Evolutionary conservation across 2,888 invertebrate genomes (phyloP), one percentile per base, ranked within the genome.

Genomic region (Itoplectis maculator): DNA sequence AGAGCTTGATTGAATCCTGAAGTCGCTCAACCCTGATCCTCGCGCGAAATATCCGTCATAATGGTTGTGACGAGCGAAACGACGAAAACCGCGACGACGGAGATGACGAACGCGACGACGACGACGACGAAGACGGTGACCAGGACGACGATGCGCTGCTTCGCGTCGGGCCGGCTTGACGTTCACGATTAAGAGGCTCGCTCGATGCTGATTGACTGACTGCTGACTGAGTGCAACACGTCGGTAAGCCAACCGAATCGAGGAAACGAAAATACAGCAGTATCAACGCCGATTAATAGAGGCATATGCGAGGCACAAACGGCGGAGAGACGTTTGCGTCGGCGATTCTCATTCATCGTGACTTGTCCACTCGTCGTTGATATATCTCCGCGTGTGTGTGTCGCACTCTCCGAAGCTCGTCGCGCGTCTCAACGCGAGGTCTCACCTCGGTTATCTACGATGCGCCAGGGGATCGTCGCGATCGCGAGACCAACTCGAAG

Each of bases 401-500:
- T n/a, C n/a, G n/a, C n/a, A n/a, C n/a, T n/a, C n/a, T n/a, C n/a
- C n/a, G n/a, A n/a, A n/a, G 29, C 42, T 65, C 8, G 66, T 54
- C 23, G 51, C 47, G 74, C 42, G 68, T 13, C 69, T 51, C 69
- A 5, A 2, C 65, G n/a, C 69, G 45, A 54, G 66, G 35, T 73
- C 51, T 37, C 20, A 20, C 11, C 59, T 78, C 37, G 13, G 7
- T 70, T 70, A 59, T 79, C 76, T 75, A 82, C 59, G 42, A 82
- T 82, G 82, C 20, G 79, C 66, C 82, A 68, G 65, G 76, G 79
- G 54, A 76, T 76, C 72, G 66, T 82, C 59, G 79, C 29, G 6
- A 80, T 69, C 40, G 79, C 77, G 61, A 84, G 85, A 84, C 85
- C 86, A 70, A 85, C 85, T 42, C 79, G 85, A 84, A 85, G 84